Conservation (phyloP, 2,797 vertebrate genomes). For the Masticophis lateralis region DNA sequence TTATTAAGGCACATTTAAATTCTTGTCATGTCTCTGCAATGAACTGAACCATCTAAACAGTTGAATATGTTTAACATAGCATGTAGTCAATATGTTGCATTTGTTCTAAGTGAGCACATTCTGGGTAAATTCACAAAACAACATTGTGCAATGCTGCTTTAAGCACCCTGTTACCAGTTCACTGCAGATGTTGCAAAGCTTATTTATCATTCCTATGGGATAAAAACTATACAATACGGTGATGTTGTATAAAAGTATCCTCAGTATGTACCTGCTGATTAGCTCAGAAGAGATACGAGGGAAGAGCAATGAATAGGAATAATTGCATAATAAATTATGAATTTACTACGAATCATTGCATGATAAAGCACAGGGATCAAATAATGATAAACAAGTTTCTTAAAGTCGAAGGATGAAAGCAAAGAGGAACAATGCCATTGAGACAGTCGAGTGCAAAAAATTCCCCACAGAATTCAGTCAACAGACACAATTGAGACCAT, state of each 20-base stretch:
- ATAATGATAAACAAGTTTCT: neutral
- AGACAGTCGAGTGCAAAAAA: neutral
- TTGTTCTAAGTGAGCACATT: neutral
- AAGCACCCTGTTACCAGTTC: neutral
- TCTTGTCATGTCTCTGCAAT: neutral
- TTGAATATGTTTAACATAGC: neutral
- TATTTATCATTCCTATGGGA: neutral
- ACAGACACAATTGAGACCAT: neutral
- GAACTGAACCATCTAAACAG: neutral
- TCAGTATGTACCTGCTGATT: neutral
- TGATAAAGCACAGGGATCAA: neutral
- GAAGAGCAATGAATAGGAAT: neutral
- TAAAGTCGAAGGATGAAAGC: neutral
- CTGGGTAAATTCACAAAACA: neutral
- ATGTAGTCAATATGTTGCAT: neutral
- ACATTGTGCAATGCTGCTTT: neutral
- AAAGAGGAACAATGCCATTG: neutral
- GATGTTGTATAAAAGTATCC: neutral
- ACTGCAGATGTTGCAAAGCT: neutral
- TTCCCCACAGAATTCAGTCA: neutral
- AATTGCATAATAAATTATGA: neutral
- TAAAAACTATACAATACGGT: neutral
- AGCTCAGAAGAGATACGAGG: neutral
- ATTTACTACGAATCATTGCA: neutral
- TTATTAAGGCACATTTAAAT: neutral